These are phyloP conservation scores for Cheilosia urbana DNA, from an alignment of 2,888 invertebrate genomes.

Conservation along the genomic window DNA sequence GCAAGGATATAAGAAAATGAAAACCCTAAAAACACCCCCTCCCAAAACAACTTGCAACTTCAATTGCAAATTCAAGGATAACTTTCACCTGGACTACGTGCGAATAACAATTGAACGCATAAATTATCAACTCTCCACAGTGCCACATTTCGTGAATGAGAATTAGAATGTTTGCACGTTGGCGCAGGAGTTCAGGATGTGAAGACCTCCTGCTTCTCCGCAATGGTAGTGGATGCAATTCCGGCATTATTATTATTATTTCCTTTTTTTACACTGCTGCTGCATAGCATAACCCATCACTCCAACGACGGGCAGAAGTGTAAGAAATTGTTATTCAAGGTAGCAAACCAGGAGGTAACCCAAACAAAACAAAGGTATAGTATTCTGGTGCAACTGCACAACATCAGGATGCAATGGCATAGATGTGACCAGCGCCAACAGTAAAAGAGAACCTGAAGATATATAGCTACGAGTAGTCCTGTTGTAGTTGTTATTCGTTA, in stretches of 20 bases:
- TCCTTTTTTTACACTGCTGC: not conserved
- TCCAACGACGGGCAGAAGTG: not conserved
- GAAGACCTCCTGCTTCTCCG: constrained; percentile 35
- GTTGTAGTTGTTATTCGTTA: constrained; percentile 3
- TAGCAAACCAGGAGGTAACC: constrained; percentile 56
- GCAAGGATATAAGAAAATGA: constrained; percentile 31
- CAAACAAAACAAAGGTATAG: constrained; percentile 56
- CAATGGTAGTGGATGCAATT: constrained; percentile 42
- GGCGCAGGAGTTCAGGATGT: constrained; percentile 35
- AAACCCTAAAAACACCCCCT: constrained; percentile 19
- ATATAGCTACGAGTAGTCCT: constrained; percentile 2
- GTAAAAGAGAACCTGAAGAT: constrained; percentile 9
- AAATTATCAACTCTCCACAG: constrained; percentile 47
- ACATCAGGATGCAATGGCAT: constrained; percentile 54
- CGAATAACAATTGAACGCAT: constrained; percentile 68
- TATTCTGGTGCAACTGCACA: constrained; percentile 52
- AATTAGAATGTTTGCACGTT: constrained; percentile 64
- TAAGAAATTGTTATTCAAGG: constrained; percentile 66
- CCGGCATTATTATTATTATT: constrained; percentile 52
- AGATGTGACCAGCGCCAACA: constrained; percentile 33
- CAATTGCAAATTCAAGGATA: constrained; percentile 59
- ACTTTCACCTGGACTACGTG: constrained; percentile 57
- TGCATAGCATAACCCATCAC: not conserved
- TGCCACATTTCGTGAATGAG: constrained; percentile 60
- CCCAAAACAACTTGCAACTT: constrained; percentile 40